Evolutionary conservation across 2,797 vertebrate species (phyloP), one percentile per base, ranked within the genome.

Genomic region (Leucoraja ocellata): DNA sequence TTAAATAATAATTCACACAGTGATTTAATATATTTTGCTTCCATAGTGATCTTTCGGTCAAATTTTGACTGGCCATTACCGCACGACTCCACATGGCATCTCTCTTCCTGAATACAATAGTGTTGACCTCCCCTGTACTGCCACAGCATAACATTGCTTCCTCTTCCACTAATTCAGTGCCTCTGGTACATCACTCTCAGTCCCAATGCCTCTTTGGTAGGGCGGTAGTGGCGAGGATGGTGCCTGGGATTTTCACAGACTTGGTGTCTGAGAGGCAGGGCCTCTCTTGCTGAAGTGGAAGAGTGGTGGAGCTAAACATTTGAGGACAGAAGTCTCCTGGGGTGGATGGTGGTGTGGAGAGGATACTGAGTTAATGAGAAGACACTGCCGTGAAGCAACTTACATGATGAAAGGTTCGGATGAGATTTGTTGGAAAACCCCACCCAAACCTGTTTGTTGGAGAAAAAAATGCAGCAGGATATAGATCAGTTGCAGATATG

Each of bases 1-100:
- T 25, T 73, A 76, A 39, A 91, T n/a, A n/a, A n/a, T 28, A 68
- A 21, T 88, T 88, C 84, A 88, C 46, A 83, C 84, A 65, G 61
- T 88, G 61, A 36, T 88, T 7, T n/a, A 6, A 63, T 61, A 61
- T 61, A 14, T 16, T 28, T 84, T 32, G n/a, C 32, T n/a, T 9
- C n/a, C 6, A 16, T 78, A 36, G 10, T 65, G 84, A 65, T 88
- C 13, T n/a, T 88, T 32, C 61, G 65, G 25, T 86, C 81, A 86
- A 86, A 83, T 0, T 83, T n/a, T 63, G 28, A 86, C 54, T 61
- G 83, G 16, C 58, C 28, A 88, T 4, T 16, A 65, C 5, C 4
- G 1, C 14, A 88, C 32, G 7, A 65, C 28, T 88, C 63, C 61
- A 32, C 28, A 13, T 84, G 5, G 13, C 23, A n/a, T 63, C 83